phyloP scores from a whole-genome alignment of 2,888 invertebrate species.

The Dicyrtomina minuta region DNA sequence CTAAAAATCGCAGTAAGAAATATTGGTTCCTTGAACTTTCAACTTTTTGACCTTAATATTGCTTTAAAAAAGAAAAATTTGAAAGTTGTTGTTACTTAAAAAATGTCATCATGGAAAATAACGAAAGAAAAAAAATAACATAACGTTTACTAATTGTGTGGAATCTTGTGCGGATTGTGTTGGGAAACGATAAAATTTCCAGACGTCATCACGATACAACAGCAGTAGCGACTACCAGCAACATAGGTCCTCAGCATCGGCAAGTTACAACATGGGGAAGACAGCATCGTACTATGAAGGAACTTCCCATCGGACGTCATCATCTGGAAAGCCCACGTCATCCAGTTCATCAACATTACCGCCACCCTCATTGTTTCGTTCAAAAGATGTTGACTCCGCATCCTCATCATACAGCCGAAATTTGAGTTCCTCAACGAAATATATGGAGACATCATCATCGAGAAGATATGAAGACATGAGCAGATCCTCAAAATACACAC shows the following conservation, averaged over 20 bases:
- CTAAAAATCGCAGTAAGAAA: neutral
- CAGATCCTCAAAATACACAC: conserved; percentile 38
- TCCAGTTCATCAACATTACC: conserved; percentile 16
- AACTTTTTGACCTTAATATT: neutral
- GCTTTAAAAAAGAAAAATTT: neutral
- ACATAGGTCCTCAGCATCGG: conserved; percentile 19
- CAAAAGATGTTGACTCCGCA: conserved; percentile 7
- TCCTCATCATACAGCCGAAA: conserved; percentile 19
- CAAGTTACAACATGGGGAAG: conserved; percentile 23
- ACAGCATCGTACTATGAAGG: conserved; percentile 28
- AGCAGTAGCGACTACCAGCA: conserved; percentile 26
- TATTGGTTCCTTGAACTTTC: neutral
- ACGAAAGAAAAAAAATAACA: too few species aligned
- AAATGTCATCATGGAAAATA: too few species aligned
- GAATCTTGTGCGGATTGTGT: conserved; percentile 3
- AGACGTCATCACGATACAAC: conserved; percentile 44
- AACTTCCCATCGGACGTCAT: conserved; percentile 22
- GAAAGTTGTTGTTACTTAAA: neutral
- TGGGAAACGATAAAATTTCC: conserved; percentile 48
- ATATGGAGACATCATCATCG: conserved; percentile 22
- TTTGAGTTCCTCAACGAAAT: conserved; percentile 22
- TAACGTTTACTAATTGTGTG: conserved; percentile 11
- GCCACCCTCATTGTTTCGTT: conserved; percentile 21
- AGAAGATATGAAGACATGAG: conserved; percentile 30
- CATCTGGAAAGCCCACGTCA: conserved; percentile 21